A percentile compares a stretch with the other conserved stretches of the same genome.
phyloP scores from a whole-genome alignment of 2,888 invertebrate species.

The Pristionchus mayeri region DNA sequence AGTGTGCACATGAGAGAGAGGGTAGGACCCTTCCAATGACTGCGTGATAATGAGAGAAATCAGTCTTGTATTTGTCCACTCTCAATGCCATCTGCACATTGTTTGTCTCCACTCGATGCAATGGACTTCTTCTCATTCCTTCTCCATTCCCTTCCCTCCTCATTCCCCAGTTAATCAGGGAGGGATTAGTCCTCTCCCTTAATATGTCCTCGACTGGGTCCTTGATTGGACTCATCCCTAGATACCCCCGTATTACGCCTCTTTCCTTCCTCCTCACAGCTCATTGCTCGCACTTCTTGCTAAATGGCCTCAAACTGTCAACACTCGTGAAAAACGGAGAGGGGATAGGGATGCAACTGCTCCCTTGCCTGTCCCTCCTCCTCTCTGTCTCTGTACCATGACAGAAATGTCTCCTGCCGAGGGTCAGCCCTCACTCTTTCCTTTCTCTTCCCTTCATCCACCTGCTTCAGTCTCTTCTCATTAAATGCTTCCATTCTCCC shows the following conservation, averaged over 20 bases:
- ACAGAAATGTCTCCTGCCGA: slow-evolving; percentile 36
- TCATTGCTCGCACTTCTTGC: slow-evolving; percentile 22
- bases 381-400: neutral
- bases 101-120: neutral
- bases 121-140: neutral
- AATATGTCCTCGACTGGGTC: slow-evolving; percentile 2
- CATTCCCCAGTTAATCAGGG: neutral
- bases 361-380: slow-evolving; percentile 3
- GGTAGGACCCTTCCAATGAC: too few relatives aligned
- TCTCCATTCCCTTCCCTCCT: neutral
- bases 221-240: slow-evolving; percentile 26
- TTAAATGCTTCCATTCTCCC: slow-evolving; percentile 35
- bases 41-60: slow-evolving; percentile 13
- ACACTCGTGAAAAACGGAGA: slow-evolving; percentile 8
- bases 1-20: too few relatives aligned
- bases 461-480: slow-evolving; percentile 35
- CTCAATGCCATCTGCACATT: neutral
- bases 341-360: slow-evolving; percentile 14
- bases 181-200: neutral
- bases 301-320: slow-evolving; percentile 34
- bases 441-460: neutral
- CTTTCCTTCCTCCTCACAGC: neutral
- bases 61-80: neutral
- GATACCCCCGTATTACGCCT: slow-evolving; percentile 24
- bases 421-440: neutral